Base-by-base conservation (phyloP, 2,113 vertebrate genomes). In the Dendropsophus ebraccatus region DNA sequence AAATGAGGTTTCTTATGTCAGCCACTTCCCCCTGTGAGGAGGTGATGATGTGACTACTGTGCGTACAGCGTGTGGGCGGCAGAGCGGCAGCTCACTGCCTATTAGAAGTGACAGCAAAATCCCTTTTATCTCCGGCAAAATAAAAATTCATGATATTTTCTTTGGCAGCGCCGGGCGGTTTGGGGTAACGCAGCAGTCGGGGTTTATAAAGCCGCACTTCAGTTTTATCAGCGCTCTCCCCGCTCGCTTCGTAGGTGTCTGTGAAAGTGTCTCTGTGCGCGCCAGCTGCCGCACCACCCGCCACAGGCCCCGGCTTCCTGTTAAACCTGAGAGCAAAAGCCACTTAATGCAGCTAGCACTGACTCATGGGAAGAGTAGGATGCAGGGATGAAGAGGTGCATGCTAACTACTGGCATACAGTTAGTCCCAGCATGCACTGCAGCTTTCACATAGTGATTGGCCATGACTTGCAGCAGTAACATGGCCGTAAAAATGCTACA, bases 71-170 rank as follows among this genome's bases (percentile, higher is more conserved):
- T 79, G 60, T 58, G 47, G 47, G 47, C 62, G 9, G 84, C 49
- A 14, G 30, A 45, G 56, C 10, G 10, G 6, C 50, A 6, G 45
- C 76, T 69, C 77, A 37, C 17, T 9, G 50, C 23, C 17, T 41
- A 80, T 80, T 81, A 52, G 11, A 86, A 86, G 84, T 72, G 84
- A 81, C 84, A 73, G 50, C 16, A 73, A 85, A 86, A 86, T 81
- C 84, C 74, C 77, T 86, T 86, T 86, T 86, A 86, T 81, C 76
- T 86, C 54, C 12, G 35, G 54, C n/a, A 76, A 84, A 76, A 84
- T 65, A 76, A 77, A 75, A 84, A 84, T 62, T 47, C 52, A 45
- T 65, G 72, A 13, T 84, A 49, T 84, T 84, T 76, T 84, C 72
- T 35, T 84, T 84, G 83, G 83, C 72, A n/a, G 37, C 41, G 72